These are phyloP conservation scores for Synaphobranchus kaupii DNA, from an alignment of 2,797 vertebrate species.

Conservation along the genomic window DNA sequence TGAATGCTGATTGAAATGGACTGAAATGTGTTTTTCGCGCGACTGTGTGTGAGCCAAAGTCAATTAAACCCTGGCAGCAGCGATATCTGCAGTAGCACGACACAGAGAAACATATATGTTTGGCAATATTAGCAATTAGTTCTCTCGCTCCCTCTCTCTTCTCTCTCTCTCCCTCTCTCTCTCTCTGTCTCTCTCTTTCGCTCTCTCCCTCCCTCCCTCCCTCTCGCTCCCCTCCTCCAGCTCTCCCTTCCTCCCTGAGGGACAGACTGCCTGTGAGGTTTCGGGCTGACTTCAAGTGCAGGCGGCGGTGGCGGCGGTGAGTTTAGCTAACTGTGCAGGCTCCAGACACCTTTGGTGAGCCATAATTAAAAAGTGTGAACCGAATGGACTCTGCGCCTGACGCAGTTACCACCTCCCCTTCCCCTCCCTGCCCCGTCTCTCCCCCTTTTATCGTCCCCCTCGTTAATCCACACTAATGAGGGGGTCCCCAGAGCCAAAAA, in stretches of 20 bases:
- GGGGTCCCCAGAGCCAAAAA: slow-evolving; percentile 22
- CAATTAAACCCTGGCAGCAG: neutral
- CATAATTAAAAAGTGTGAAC: slow-evolving; percentile 80
- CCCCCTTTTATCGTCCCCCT: slow-evolving; percentile 26
- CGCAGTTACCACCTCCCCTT: neutral
- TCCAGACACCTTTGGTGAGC: neutral
- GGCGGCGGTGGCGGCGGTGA: neutral
- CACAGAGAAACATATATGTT: neutral
- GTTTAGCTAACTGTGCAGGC: neutral
- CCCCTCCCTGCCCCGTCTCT: slow-evolving; percentile 13
- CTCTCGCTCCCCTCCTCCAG: neutral
- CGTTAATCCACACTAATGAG: slow-evolving; percentile 38
- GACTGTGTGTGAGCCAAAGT: neutral
- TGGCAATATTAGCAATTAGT: neutral
- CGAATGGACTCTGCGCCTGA: slow-evolving; percentile 64
- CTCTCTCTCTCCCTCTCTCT: neutral
- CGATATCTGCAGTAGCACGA: neutral
- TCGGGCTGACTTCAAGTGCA: neutral
- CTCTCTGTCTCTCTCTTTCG: too few relatives aligned
- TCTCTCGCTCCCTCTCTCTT: too few relatives aligned
- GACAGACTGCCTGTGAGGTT: neutral
- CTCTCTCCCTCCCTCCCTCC: neutral
- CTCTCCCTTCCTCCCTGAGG: neutral
- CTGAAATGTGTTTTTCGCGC: neutral
- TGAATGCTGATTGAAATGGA: neutral